Percentiles rank a stretch among this genome's conserved stretches.
Evolutionary conservation across 2,888 invertebrate species (phyloP).

Genomic region (Agonum fuliginosum): DNA sequence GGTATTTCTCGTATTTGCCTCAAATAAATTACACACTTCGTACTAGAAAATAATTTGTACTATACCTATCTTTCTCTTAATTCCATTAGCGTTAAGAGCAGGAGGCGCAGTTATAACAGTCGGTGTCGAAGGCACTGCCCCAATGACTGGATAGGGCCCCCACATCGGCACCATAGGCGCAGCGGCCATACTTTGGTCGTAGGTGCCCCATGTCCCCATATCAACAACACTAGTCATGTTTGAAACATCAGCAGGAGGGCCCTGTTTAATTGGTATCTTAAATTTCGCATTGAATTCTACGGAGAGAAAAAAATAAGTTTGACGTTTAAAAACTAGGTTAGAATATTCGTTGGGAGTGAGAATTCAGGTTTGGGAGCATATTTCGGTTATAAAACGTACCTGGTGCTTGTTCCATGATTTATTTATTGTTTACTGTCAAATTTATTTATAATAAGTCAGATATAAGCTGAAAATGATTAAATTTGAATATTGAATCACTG

Average conservation of each 20-base stretch:
- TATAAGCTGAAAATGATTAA: not conserved
- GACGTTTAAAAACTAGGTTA: slow-evolving; percentile 16
- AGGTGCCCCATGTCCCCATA: slow-evolving; percentile 20
- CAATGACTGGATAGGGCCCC: not conserved
- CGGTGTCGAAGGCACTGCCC: slow-evolving; percentile 4
- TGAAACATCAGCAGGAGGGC: not conserved
- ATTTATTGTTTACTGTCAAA: not conserved
- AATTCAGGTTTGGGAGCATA: not conserved
- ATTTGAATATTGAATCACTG: not conserved
- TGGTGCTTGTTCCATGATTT: slow-evolving; percentile 4
- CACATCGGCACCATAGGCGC: slow-evolving; percentile 16
- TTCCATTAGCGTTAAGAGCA: slow-evolving; percentile 45
- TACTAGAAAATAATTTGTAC: not conserved
- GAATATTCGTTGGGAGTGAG: not conserved
- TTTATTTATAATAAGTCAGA: not conserved
- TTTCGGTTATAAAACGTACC: not conserved
- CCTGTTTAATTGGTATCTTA: slow-evolving; percentile 31
- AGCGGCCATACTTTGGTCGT: not conserved
- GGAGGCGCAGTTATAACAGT: slow-evolving; percentile 48
- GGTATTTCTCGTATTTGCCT: no score
- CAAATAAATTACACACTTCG: not conserved
- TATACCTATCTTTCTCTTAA: slow-evolving; percentile 52
- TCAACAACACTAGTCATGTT: slow-evolving; percentile 40
- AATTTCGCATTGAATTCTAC: slow-evolving; percentile 46
- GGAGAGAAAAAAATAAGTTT: not conserved